phyloP scores from a whole-genome alignment of 2,113 vertebrate species.

The Burhinus bistriatus region DNA sequence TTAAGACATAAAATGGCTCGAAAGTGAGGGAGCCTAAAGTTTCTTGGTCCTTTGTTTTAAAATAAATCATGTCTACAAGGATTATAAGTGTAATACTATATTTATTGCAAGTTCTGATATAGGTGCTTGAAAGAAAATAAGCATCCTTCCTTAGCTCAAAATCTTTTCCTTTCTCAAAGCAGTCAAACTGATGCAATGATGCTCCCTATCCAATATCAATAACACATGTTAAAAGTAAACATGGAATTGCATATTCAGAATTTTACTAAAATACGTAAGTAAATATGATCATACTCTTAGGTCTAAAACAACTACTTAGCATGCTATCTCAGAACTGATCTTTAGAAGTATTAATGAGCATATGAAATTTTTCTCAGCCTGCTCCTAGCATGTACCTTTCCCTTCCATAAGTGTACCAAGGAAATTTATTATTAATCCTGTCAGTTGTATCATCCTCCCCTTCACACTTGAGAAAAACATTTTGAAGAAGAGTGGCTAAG shows the following conservation, averaged over 20 bases:
- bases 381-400: slow-evolving; percentile 69
- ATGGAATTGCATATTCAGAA: slow-evolving; percentile 74
- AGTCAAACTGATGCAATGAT: slow-evolving; percentile 52
- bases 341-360: slow-evolving; percentile 76
- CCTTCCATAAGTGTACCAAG: slow-evolving; percentile 71
- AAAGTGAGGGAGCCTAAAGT: neutral
- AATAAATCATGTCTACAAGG: neutral
- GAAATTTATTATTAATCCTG: slow-evolving; percentile 29
- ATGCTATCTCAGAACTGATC: slow-evolving; percentile 75
- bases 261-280: slow-evolving; percentile 67
- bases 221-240: slow-evolving; percentile 78
- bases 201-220: slow-evolving; percentile 53
- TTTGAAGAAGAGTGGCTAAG: neutral
- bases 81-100: slow-evolving; percentile 32
- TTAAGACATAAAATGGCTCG: neutral
- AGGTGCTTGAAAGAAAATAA: slow-evolving; percentile 77
- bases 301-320: neutral
- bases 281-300: slow-evolving; percentile 55
- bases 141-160: slow-evolving; percentile 74
- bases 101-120: slow-evolving; percentile 75
- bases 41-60: neutral
- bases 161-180: slow-evolving; percentile 73
- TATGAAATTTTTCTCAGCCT: slow-evolving; percentile 69
- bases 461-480: neutral
- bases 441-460: neutral